Conservation (phyloP, 92 coral and sea anemone genomes). For the Scolanthus callimorphus region DNA sequence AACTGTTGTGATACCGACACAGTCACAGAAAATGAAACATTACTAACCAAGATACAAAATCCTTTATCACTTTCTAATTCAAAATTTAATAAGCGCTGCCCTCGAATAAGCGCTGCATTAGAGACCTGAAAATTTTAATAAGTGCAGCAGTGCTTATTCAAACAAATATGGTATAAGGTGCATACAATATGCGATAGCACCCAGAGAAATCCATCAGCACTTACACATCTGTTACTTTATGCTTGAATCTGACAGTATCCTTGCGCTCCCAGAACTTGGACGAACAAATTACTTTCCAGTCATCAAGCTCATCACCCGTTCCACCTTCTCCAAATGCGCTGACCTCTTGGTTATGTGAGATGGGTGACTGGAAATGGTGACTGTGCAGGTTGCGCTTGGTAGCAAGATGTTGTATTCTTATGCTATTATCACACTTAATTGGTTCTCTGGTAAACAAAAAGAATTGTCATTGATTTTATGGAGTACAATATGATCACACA, state of each 20-base stretch:
- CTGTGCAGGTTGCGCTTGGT: conserved; percentile 96
- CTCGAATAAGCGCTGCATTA: too few species aligned
- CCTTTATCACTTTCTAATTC: too few species aligned
- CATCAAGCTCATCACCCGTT: conserved; percentile 78
- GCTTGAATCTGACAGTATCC: conserved; percentile 78
- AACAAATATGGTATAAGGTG: too few species aligned
- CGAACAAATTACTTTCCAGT: conserved; percentile 84
- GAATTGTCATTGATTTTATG: too few species aligned
- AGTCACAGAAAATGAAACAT: too few species aligned
- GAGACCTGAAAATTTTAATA: too few species aligned
- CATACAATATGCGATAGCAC: too few species aligned
- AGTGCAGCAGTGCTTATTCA: too few species aligned
- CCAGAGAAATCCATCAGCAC: conserved; percentile 8
- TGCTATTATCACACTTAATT: conserved; percentile 83
- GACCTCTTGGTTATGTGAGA: conserved; percentile 97
- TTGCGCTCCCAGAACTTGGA: conserved; percentile 88
- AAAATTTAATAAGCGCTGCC: too few species aligned
- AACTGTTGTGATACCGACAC: too few species aligned
- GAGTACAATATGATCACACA: too few species aligned
- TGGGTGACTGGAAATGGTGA: conserved; percentile 90
- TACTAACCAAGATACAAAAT: too few species aligned
- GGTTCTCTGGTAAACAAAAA: conserved; percentile 40
- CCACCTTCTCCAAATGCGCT: conserved; percentile 99
- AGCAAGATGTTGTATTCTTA: conserved; percentile 81
- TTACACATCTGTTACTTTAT: conserved; percentile 88